These are phyloP conservation scores for Tyrophagus putrescentiae DNA, from an alignment of 1,140 invertebrate species.

Conservation along the genomic window DNA sequence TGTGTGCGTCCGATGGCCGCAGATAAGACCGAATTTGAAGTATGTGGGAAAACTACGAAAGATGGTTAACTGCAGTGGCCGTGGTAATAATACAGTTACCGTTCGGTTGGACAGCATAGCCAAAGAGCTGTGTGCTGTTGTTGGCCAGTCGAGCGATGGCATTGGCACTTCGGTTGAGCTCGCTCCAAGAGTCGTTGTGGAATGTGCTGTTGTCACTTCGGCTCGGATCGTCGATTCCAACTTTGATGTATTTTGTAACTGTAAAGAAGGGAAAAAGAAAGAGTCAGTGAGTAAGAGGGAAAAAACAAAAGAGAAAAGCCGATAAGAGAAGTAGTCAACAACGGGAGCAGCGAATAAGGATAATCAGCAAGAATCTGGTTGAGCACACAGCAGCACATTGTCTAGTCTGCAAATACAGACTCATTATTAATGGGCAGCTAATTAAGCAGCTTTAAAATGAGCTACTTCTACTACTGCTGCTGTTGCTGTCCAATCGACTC, in stretches of 20 bases:
- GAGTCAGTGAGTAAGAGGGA: background rate
- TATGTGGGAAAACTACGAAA: background rate
- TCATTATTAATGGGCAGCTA: too few relatives aligned
- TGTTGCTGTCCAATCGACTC: too few relatives aligned
- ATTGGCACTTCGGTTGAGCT: constrained; percentile 11
- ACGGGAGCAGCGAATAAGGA: too few relatives aligned
- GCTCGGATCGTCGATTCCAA: constrained; percentile 5
- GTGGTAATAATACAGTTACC: background rate
- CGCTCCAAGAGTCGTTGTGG: background rate
- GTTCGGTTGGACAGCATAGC: background rate
- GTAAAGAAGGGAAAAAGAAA: background rate
- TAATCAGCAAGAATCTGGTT: too few relatives aligned
- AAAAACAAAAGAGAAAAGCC: too few relatives aligned
- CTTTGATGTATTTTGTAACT: constrained; percentile 18
- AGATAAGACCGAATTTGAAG: too few relatives aligned
- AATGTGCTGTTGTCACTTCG: background rate
- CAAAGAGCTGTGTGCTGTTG: background rate
- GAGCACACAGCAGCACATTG: too few relatives aligned
- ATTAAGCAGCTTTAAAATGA: too few relatives aligned
- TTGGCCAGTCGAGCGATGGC: background rate
- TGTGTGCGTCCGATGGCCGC: too few relatives aligned
- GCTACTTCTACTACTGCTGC: too few relatives aligned
- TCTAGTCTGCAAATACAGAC: too few relatives aligned
- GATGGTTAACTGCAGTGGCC: background rate
- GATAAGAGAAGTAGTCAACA: too few relatives aligned